phyloP scores from a whole-genome alignment of 2,888 invertebrate species.

The Tribolium freemani region DNA sequence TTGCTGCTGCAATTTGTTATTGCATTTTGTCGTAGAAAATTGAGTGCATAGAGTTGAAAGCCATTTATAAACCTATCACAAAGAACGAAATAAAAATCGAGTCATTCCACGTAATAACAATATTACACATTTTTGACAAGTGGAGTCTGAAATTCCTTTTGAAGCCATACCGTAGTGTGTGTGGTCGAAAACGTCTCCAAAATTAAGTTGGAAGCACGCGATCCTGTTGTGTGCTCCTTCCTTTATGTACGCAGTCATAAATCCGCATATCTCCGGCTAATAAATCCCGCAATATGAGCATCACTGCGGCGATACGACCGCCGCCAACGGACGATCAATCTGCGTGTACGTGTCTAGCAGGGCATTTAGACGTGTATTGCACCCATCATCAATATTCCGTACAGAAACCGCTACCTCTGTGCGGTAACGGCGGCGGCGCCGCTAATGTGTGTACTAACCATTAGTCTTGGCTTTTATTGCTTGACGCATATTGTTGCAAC shows the following conservation, averaged over 20 bases:
- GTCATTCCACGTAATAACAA: no score
- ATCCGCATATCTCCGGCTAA: conserved; percentile 35
- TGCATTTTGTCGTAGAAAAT: no score
- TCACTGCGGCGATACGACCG: conserved; percentile 23
- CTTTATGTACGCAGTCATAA: conserved; percentile 34
- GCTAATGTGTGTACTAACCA: conserved; percentile 31
- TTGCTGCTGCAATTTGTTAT: no score
- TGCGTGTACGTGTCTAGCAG: conserved; percentile 16
- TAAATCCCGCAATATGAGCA: conserved; percentile 34
- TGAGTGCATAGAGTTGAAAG: no score
- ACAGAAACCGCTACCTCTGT: conserved; percentile 30
- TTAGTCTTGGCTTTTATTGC: conserved; percentile 34
- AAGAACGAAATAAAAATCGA: no score
- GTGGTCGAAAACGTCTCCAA: background rate
- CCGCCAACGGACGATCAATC: conserved; percentile 37
- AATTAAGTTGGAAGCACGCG: conserved; percentile 30
- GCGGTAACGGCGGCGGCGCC: conserved; percentile 23
- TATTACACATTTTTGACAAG: no score
- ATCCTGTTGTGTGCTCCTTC: conserved; percentile 20
- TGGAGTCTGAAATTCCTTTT: no score
- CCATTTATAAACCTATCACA: no score
- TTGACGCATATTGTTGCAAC: conserved; percentile 16
- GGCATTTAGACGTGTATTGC: conserved; percentile 28
- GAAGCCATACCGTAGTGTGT: no score
- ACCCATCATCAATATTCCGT: conserved; percentile 34